A percentile compares a stretch with the other conserved stretches of the same genome.
These are phyloP conservation scores for Anolis apletophallus DNA, from an alignment of 2,797 vertebrate genomes.

Conservation along the genomic window DNA sequence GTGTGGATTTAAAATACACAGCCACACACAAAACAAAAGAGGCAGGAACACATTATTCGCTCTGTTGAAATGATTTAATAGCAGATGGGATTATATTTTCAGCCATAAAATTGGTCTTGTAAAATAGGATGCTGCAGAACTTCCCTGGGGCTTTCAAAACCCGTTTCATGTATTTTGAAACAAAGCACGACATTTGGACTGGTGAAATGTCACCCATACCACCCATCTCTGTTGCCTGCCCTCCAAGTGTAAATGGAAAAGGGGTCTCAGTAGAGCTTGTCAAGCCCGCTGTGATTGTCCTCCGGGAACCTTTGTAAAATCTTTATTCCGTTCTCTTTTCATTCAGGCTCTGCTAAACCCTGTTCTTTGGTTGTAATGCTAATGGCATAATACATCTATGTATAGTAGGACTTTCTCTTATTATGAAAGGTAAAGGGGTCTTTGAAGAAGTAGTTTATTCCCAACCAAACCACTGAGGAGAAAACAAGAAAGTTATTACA, in stretches of 20 bases:
- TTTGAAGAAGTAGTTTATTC: slow-evolving; percentile 8
- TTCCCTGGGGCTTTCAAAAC: background rate
- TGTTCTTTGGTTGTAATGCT: background rate
- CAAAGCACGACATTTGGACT: slow-evolving; percentile 8
- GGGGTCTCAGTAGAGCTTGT: slow-evolving; percentile 3
- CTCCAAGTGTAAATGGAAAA: background rate
- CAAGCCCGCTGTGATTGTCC: slow-evolving; percentile 5
- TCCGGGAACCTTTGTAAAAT: background rate
- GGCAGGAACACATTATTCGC: background rate
- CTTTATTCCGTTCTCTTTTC: slow-evolving; percentile 7
- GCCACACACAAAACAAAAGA: background rate
- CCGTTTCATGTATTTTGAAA: slow-evolving; percentile 12
- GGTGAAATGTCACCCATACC: slow-evolving; percentile 10
- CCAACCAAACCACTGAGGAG: background rate
- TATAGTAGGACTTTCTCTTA: background rate
- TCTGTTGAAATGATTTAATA: background rate
- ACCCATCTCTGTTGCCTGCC: background rate
- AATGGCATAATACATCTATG: background rate
- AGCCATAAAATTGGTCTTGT: background rate
- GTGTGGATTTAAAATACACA: too few relatives aligned
- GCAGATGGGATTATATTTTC: background rate
- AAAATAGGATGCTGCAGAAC: background rate
- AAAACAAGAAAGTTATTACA: background rate
- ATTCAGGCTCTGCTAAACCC: background rate
- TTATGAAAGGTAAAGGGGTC: background rate